Conservation (phyloP, 1,140 invertebrate genomes). For the Saccostrea glomerata region DNA sequence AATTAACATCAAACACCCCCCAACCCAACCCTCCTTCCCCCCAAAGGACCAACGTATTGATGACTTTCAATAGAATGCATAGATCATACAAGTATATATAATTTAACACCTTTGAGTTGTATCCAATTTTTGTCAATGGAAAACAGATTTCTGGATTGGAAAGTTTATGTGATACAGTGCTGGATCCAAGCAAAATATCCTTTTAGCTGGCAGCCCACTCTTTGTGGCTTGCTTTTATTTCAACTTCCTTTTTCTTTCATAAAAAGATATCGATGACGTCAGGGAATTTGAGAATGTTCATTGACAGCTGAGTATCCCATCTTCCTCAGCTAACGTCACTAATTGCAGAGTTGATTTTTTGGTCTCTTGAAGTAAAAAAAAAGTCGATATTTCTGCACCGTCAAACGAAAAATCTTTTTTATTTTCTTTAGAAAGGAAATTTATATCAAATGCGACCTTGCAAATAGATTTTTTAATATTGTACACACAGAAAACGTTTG, state of each 20-base stretch:
- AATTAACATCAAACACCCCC: too few species aligned
- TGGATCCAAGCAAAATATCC: too few species aligned
- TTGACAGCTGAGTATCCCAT: neutral
- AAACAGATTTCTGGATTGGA: too few species aligned
- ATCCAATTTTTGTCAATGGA: too few species aligned
- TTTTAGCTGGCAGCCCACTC: neutral
- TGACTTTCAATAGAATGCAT: too few species aligned
- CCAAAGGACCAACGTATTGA: too few species aligned
- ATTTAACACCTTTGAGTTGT: too few species aligned
- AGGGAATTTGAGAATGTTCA: neutral
- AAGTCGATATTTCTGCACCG: neutral
- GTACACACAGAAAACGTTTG: too few species aligned
- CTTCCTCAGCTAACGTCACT: neutral
- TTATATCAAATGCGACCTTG: neutral
- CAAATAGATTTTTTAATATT: neutral
- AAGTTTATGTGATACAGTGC: too few species aligned
- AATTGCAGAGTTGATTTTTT: slow-evolving; percentile 1
- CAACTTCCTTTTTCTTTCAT: neutral
- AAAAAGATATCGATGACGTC: neutral
- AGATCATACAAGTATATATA: too few species aligned
- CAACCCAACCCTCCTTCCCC: too few species aligned
- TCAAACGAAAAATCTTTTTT: neutral
- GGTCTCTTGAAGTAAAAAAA: neutral
- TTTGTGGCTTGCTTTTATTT: neutral
- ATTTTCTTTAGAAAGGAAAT: neutral